These are phyloP conservation scores for Anguilla japonica DNA, from an alignment of 2,113 vertebrate genomes.

Conservation along the genomic window DNA sequence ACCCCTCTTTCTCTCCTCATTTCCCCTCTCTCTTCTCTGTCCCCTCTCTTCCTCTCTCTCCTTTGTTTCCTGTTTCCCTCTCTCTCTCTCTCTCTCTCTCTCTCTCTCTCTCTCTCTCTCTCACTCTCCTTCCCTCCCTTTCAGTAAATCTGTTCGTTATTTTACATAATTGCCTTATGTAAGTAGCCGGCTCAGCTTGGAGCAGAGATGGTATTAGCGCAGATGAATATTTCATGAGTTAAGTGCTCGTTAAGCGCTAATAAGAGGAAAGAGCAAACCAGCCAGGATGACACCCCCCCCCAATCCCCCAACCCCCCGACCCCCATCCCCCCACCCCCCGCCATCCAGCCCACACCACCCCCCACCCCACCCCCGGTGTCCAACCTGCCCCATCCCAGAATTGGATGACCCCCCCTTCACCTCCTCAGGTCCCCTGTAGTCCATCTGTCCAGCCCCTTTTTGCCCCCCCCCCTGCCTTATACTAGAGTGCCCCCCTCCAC, in stretches of 20 bases:
- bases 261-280: slow-evolving; percentile 65
- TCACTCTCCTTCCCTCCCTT: no score
- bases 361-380: no score
- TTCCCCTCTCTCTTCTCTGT: slow-evolving; percentile 30
- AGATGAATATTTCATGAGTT: slow-evolving; percentile 79
- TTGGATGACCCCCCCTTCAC: not conserved
- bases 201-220: slow-evolving; percentile 73
- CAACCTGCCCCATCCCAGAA: not conserved
- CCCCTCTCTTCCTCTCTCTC: not conserved
- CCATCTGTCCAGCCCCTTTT: not conserved
- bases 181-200: slow-evolving; percentile 70
- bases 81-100: not conserved
- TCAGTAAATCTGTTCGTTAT: slow-evolving; percentile 65
- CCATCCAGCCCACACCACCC: not conserved
- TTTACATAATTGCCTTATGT: slow-evolving; percentile 80
- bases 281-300: not conserved
- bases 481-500: no score
- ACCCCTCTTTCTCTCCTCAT: slow-evolving; percentile 34
- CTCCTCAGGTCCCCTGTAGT: not conserved
- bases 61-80: not conserved
- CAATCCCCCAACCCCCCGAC: not conserved
- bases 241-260: slow-evolving; percentile 77
- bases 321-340: not conserved
- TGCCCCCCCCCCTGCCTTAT: no score
- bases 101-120: slow-evolving; percentile 39